Conservation (phyloP, 2,797 vertebrate genomes). For the Pseudocheirus occidentalis region DNA sequence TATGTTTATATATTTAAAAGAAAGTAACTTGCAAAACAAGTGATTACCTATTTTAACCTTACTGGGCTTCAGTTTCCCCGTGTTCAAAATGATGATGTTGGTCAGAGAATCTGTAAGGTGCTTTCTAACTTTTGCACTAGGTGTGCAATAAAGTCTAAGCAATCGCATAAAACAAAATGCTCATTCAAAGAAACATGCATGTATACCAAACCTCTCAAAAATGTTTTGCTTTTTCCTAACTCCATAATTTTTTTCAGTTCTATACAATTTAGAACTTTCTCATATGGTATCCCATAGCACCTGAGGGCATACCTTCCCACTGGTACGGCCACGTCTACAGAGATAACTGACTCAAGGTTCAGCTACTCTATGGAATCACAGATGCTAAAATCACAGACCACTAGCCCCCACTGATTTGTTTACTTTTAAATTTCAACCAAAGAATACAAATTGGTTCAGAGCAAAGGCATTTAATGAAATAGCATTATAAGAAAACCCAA, state of each 20-base stretch:
- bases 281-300: not conserved
- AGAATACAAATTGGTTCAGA: not conserved
- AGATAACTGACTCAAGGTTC: not conserved
- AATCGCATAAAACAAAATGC: not conserved
- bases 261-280: not conserved
- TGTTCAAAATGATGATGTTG: not conserved
- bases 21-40: slow-evolving; percentile 25
- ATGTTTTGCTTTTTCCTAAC: not conserved
- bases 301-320: not conserved
- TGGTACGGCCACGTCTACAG: not conserved
- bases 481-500: not conserved
- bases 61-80: not conserved
- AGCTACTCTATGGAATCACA: not conserved
- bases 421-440: not conserved
- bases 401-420: not conserved
- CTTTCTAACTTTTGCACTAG: not conserved
- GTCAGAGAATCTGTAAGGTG: not conserved
- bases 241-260: not conserved
- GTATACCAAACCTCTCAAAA: not conserved
- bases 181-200: not conserved
- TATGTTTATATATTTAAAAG: too few species aligned
- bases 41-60: not conserved
- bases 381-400: not conserved
- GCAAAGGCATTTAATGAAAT: not conserved
- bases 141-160: not conserved